Evolutionary conservation across 2,888 invertebrate genomes (phyloP).

Genomic region (Digitonthophagus gazella): DNA sequence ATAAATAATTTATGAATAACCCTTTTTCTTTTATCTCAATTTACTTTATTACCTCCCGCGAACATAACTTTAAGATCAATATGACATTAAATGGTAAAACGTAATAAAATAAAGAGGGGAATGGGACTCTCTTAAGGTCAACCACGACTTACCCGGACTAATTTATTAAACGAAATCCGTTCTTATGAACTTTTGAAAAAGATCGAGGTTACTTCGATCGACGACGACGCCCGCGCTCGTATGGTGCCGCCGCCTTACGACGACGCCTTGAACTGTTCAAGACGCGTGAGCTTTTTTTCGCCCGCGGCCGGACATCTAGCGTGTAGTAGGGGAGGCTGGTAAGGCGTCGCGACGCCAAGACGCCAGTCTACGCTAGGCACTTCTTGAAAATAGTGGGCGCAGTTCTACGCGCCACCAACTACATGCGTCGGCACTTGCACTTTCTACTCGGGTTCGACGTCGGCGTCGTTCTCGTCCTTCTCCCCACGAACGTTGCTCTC

Average conservation of each 20-base stretch:
- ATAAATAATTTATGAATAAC: background rate
- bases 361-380: constrained; percentile 5
- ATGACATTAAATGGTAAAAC: background rate
- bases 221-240: constrained; percentile 29
- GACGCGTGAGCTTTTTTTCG: constrained; percentile 40
- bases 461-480: background rate
- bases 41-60: constrained; percentile 1
- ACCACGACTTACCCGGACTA: background rate
- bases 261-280: constrained; percentile 42
- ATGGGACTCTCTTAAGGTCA: background rate
- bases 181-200: too few species aligned
- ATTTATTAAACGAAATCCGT: too few species aligned
- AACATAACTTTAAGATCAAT: constrained; percentile 4
- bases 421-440: background rate
- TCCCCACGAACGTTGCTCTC: background rate
- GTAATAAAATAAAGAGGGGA: background rate
- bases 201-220: background rate
- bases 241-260: constrained; percentile 47
- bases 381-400: background rate
- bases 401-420: background rate
- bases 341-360: constrained; percentile 2
- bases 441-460: background rate
- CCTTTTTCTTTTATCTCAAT: background rate
- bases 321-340: constrained; percentile 47
- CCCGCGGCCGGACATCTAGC: constrained; percentile 46